Evolutionary conservation across 37 sponge, comb jelly and placozoan species (phyloP), one percentile per base, ranked within the genome.

Genomic region (Geodia barretti): DNA sequence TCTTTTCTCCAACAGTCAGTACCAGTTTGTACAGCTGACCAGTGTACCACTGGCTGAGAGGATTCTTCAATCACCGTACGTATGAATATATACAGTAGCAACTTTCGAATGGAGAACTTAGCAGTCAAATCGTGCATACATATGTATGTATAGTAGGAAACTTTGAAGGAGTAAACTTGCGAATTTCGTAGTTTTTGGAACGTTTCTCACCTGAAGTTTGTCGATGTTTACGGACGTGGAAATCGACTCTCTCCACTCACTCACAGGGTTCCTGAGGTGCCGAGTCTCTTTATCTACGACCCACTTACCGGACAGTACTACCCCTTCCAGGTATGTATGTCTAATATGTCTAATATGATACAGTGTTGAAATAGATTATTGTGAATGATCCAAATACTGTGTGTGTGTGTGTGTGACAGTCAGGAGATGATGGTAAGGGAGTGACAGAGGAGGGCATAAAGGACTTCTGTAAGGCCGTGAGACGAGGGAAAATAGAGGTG

Each of bases 251-350:
- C n/a, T n/a, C n/a, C n/a, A n/a, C n/a, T n/a, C n/a, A n/a, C n/a
- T n/a, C n/a, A n/a, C n/a, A 74, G 73, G 1, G 1, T 62, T 14
- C 24, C 81, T 17, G 32, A 74, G 32, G 71, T 70, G 11, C 88
- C 88, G 7, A 23, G 36, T 20, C 64, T 88, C 43, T 76, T 82
- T 69, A 82, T 62, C 19, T 88, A 60, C 68, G 88, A 88, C 36
- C 88, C 62, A 1, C 36, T 62, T 28, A 81, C 88, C 60, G 83
- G 83, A 38, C 70, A 43, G 7, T 77, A 76, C 77, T 88, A 77
- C 71, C 29, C 61, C 3, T 79, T 39, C 35, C 34, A 73, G 65
- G 87, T 79, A 41, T 19, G 73, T 58, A n/a, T n/a, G n/a, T n/a
- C n/a, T n/a, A n/a, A n/a, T n/a, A n/a, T n/a, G n/a, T n/a, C n/a